Evolutionary conservation across 2,113 vertebrate species (phyloP), one percentile per base, ranked within the genome.

Genomic region (Nicator chloris): DNA sequence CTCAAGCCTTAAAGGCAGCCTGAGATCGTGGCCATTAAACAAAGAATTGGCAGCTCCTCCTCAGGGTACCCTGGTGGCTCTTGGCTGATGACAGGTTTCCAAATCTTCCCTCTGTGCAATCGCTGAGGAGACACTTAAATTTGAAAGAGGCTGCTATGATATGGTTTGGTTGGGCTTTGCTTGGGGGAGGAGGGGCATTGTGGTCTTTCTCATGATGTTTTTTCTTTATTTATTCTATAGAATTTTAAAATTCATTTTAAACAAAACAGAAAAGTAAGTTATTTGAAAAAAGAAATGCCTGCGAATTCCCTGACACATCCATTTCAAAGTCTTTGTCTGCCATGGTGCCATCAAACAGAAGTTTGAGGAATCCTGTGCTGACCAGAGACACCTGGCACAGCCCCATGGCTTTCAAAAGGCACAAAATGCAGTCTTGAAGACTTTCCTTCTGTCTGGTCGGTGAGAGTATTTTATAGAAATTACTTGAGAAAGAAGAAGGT

Each of bases 391-490:
- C 15, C 16, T 68, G 28, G 7, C 40, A 47, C 28, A 87, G 40
- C 22, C 6, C 10, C 9, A 0, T 31, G 16, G 16, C 35, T 22
- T 87, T 93, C 57, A 49, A 75, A 84, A 79, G 27, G 13, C 26
- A 69, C 13, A 49, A 33, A 69, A 53, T 23, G 10, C 22, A 19
- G 2, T 33, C 75, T 56, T 64, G 56, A 87, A 24, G 35, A 75
- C 6, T 53, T 26, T 1, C 2, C 26, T 39, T 57, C 19, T 69
- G 1, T 42, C 9, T 54, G 27, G 5, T 47, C 0, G 0, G 7
- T 35, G 11, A 63, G 35, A 8, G 19, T 42, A 15, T 78, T 94
- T 53, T 70, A n/a, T 40, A 89, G 45, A 88, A 78, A 61, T 15
- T 39, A 33, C 16, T 54, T 4, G 4, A 50, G 54, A 42, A 82